These are phyloP conservation scores for Watsonalla cultraria DNA, from an alignment of 2,888 invertebrate genomes.

Conservation along the genomic window DNA sequence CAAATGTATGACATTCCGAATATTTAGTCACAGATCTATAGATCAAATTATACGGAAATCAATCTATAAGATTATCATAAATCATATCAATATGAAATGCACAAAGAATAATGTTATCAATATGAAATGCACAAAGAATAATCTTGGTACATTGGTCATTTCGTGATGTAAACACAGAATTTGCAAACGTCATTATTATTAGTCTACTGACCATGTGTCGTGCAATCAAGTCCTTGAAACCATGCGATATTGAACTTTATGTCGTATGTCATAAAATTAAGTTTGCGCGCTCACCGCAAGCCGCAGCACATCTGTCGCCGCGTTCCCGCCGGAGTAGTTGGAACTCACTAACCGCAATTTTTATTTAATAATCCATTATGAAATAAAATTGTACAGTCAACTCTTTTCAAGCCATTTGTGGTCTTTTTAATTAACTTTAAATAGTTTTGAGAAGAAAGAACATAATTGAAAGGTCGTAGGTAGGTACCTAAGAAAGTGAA, in stretches of 20 bases:
- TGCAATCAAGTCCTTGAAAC: conserved; percentile 11
- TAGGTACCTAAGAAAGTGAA: no score
- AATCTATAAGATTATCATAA: no score
- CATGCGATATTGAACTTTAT: conserved; percentile 19
- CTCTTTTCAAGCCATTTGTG: conserved; percentile 11
- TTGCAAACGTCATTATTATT: not conserved
- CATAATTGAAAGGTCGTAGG: no score
- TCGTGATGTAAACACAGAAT: not conserved
- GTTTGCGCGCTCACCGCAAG: conserved; percentile 36
- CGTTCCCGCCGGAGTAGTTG: conserved; percentile 33
- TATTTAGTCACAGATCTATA: no score
- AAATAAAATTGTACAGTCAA: conserved; percentile 17
- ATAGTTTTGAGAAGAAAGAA: not conserved
- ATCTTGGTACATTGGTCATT: no score
- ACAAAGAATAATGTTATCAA: no score
- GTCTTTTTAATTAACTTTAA: not conserved
- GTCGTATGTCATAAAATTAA: conserved; percentile 13
- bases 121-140: no score
- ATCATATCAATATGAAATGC: no score
- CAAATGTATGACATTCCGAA: no score
- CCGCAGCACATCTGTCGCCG: conserved; percentile 55
- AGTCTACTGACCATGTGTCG: conserved; percentile 21
- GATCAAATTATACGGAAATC: no score
- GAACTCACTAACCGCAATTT: conserved; percentile 45
- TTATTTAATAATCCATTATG: conserved; percentile 36